Conservation (phyloP, 2,888 invertebrate genomes). For the Drosophila sordidapex region DNA sequence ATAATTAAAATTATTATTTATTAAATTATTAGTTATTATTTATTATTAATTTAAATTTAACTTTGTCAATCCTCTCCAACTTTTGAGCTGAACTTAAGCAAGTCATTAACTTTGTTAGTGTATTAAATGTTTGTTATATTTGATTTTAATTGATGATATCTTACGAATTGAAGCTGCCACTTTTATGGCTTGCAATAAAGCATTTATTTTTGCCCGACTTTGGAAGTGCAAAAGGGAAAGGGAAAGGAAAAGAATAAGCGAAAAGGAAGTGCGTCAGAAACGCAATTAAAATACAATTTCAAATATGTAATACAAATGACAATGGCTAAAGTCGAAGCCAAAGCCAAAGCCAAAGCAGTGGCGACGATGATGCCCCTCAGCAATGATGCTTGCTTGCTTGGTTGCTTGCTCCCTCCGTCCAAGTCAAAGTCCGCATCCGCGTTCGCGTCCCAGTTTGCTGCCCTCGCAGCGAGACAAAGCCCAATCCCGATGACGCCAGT, state of each 20-base stretch:
- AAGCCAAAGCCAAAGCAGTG: neutral
- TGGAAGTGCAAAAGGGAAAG: neutral
- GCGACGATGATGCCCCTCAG: constrained; percentile 4
- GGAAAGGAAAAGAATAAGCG: neutral
- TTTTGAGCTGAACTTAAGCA: neutral
- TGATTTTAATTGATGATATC: neutral
- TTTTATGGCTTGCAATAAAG: neutral
- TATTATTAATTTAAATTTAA: neutral
- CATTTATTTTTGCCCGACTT: constrained; percentile 1
- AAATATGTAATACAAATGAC: constrained; percentile 41
- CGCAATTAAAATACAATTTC: constrained; percentile 55
- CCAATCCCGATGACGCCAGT: constrained; percentile 41
- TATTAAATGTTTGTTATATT: neutral
- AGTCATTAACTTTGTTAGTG: neutral
- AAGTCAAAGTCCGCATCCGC: constrained; percentile 6
- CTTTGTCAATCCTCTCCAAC: neutral
- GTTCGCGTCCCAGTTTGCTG: constrained; percentile 15
- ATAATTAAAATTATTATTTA: neutral
- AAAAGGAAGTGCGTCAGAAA: constrained; percentile 38
- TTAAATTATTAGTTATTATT: too few relatives aligned
- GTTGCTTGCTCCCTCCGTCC: neutral
- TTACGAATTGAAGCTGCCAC: neutral
- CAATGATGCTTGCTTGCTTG: neutral
- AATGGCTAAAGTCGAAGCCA: constrained; percentile 10
- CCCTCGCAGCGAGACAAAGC: constrained; percentile 39